A percentile compares a stretch with the other conserved stretches of the same genome.
Evolutionary conservation across 2,113 vertebrate genomes (phyloP).

Genomic region (Hirundichthys speculiger): DNA sequence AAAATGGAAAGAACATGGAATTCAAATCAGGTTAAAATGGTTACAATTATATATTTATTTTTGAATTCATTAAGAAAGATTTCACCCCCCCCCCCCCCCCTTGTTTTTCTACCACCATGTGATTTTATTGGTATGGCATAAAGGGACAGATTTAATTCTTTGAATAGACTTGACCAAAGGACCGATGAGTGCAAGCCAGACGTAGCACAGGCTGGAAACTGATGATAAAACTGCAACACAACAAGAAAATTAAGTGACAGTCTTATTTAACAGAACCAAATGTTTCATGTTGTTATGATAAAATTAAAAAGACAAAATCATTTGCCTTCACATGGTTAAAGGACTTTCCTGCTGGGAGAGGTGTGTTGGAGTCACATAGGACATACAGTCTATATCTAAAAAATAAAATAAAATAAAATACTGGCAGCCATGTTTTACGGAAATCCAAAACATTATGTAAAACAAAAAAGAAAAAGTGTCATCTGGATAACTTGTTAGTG

Average conservation of each 20-base stretch:
- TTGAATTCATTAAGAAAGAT: background rate
- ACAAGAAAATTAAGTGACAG: slow-evolving; percentile 21
- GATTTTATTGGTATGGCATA: slow-evolving; percentile 69
- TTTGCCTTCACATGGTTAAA: slow-evolving; percentile 8
- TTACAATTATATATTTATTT: background rate
- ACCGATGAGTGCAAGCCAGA: slow-evolving; percentile 55
- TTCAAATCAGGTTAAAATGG: background rate
- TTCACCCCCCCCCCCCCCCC: background rate
- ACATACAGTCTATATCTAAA: too few relatives aligned
- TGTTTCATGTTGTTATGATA: background rate
- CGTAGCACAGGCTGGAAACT: slow-evolving; percentile 31
- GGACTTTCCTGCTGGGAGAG: slow-evolving; percentile 21
- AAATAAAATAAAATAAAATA: slow-evolving; percentile 2
- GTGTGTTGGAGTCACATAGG: slow-evolving; percentile 21
- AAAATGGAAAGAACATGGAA: background rate
- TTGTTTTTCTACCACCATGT: slow-evolving; percentile 25
- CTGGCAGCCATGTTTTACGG: slow-evolving; percentile 49
- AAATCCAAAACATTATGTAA: slow-evolving; percentile 36
- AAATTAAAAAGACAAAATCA: slow-evolving; percentile 21
- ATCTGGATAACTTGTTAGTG: slow-evolving; percentile 61
- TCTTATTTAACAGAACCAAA: slow-evolving; percentile 12
- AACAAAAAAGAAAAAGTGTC: slow-evolving; percentile 44
- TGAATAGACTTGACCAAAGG: slow-evolving; percentile 56
- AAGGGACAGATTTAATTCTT: slow-evolving; percentile 63
- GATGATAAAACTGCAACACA: slow-evolving; percentile 38